Evolutionary conservation across 2,888 invertebrate genomes (phyloP).

Genomic region (Platerodrilus igneus): DNA sequence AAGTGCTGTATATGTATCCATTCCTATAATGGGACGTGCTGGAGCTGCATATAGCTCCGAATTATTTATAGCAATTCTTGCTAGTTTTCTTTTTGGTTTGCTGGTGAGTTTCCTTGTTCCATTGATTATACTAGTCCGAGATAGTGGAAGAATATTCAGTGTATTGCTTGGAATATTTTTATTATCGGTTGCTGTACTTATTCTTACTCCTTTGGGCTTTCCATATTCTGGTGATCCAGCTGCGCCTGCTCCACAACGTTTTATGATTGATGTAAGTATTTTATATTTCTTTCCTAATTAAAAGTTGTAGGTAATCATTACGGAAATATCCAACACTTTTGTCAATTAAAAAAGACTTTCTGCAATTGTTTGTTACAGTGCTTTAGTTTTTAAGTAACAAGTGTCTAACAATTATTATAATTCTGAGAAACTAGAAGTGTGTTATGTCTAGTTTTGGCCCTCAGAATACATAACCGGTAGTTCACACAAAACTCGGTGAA

Average conservation of each 20-base stretch:
- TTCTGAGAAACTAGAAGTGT: no score
- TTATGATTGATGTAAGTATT: slow-evolving; percentile 69
- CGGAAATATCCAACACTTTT: slow-evolving; percentile 7
- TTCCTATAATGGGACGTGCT: slow-evolving; percentile 77
- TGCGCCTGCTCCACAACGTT: slow-evolving; percentile 66
- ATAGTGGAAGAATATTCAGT: slow-evolving; percentile 52
- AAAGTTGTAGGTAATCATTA: slow-evolving; percentile 5
- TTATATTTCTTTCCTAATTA: slow-evolving; percentile 4
- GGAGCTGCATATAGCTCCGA: slow-evolving; percentile 70
- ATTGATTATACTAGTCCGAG: slow-evolving; percentile 48
- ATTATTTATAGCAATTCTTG: slow-evolving; percentile 56
- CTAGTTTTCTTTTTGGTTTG: slow-evolving; percentile 47
- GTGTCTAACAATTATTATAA: no score
- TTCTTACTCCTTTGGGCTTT: slow-evolving; percentile 66
- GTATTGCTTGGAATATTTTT: slow-evolving; percentile 52
- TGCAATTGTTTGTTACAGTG: no score
- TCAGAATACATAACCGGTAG: no score
- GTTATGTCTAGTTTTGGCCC: no score
- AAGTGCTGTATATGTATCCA: slow-evolving; percentile 66
- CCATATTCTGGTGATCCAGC: slow-evolving; percentile 64
- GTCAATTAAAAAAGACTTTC: neutral
- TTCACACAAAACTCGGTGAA: no score
- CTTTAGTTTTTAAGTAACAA: no score
- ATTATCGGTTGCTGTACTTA: slow-evolving; percentile 53
- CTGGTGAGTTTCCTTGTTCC: slow-evolving; percentile 50